These are phyloP conservation scores for Coenonympha glycerion DNA, from an alignment of 2,888 invertebrate genomes.

Conservation along the genomic window DNA sequence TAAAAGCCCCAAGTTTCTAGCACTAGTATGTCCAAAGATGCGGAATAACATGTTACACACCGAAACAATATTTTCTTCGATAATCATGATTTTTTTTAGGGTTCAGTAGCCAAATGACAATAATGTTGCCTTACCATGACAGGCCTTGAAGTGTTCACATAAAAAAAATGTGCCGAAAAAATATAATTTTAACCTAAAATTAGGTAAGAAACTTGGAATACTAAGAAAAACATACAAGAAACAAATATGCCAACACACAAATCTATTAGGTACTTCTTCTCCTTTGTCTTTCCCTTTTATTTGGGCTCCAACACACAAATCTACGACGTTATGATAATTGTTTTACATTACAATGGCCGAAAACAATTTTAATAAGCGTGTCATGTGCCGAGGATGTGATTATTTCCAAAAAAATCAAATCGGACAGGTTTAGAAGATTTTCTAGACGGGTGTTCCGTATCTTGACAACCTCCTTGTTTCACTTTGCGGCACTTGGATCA, in stretches of 20 bases:
- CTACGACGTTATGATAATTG: not conserved
- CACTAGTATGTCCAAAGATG: not conserved
- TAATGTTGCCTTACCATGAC: too few species aligned
- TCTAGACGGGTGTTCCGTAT: slow-evolving; percentile 1
- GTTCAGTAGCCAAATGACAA: too few species aligned
- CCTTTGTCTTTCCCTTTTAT: too few species aligned
- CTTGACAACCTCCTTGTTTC: too few species aligned
- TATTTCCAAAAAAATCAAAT: slow-evolving; percentile 12
- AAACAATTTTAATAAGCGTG: slow-evolving; percentile 15
- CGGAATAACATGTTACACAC: not conserved
- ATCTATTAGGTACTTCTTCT: too few species aligned
- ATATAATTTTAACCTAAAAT: too few species aligned
- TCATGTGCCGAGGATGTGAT: slow-evolving; percentile 16
- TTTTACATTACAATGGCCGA: not conserved
- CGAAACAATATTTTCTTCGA: not conserved
- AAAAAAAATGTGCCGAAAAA: too few species aligned
- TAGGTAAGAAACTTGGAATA: too few species aligned
- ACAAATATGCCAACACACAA: slow-evolving; percentile 2
- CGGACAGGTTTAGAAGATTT: not conserved
- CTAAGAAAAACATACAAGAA: too few species aligned
- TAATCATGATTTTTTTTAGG: not conserved
- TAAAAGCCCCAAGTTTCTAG: not conserved
- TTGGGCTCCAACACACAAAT: slow-evolving; percentile 2
- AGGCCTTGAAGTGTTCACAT: too few species aligned
- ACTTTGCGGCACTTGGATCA: not conserved